Evolutionary conservation across 2,113 vertebrate species (phyloP), one percentile per base, ranked within the genome.

Genomic region (Lepisosteus oculatus): DNA sequence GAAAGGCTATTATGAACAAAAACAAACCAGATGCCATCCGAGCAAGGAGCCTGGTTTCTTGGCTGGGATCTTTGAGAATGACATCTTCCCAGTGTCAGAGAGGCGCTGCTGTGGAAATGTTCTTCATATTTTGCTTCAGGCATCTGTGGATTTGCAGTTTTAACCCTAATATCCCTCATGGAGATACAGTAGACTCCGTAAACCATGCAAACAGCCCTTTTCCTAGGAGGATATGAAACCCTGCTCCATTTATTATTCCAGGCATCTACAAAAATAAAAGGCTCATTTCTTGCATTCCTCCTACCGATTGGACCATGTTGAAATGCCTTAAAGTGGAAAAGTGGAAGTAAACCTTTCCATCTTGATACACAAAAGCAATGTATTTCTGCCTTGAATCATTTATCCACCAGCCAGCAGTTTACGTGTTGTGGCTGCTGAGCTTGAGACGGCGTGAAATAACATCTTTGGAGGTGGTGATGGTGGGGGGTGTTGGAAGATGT

Each of bases 161-260:
- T 0, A 66, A 71, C 67, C 78, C 75, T 83, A 45, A 66, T 61
- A 76, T 78, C 77, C 72, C 75, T 78, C 77, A 75, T 77, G 79
- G 73, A 81, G 81, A 84, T 84, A 81, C 83, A 29, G 29, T 29
- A 29, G 29, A 77, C 70, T 71, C 44, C 51, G 62, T 67, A 74
- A 85, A 76, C 70, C 77, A 61, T 75, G 72, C 75, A 85, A 84
- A 87, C 81, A 83, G 59, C 76, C 71, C 69, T 68, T 81, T 83
- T 86, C 85, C 87, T 84, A 81, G 63, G 81, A 86, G 83, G 85
- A 87, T 84, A 84, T 85, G 83, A 83, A 79, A 70, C 67, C 78
- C 70, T 2, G 78, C 79, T 78, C 78, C 76, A 77, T 80, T 77
- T 85, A 82, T 87, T 88, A 86, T 84, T 84, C 79, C 80, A 85